Percentiles rank a stretch among this genome's conserved stretches.
These are phyloP conservation scores for Anguilla japonica DNA, from an alignment of 2,113 vertebrate genomes.

Conservation along the genomic window DNA sequence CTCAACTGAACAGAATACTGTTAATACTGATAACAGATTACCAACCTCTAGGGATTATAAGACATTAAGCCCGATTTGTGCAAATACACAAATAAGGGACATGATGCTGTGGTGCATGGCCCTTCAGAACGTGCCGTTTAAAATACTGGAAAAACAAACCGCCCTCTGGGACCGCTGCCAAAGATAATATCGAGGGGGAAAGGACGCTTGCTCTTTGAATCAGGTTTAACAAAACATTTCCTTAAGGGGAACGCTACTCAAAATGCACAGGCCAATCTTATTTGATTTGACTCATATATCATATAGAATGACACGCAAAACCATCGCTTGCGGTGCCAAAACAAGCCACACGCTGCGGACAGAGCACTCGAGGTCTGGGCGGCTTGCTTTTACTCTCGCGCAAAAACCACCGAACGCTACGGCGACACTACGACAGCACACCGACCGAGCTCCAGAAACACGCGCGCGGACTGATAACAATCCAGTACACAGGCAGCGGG, in stretches of 20 bases:
- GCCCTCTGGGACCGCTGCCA: conserved; percentile 5
- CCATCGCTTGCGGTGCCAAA: background rate
- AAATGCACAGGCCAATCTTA: background rate
- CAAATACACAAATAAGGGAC: background rate
- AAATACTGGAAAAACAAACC: conserved; percentile 11
- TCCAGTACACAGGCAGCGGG: too few relatives aligned
- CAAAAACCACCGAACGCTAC: background rate
- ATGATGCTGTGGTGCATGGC: background rate
- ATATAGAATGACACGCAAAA: background rate
- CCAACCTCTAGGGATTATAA: background rate
- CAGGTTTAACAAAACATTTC: background rate
- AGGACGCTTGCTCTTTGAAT: conserved; percentile 17
- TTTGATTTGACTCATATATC: background rate
- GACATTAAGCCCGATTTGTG: background rate
- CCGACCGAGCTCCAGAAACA: too few relatives aligned
- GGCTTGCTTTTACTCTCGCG: background rate
- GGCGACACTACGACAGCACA: too few relatives aligned
- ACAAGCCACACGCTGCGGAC: background rate
- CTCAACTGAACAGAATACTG: background rate
- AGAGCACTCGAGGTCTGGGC: background rate
- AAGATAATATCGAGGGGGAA: conserved; percentile 31
- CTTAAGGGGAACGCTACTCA: background rate
- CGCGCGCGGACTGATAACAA: too few relatives aligned
- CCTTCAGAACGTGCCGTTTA: background rate
- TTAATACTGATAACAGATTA: background rate